Conservation (phyloP, 2,888 invertebrate genomes). For the Axea sp. region DNA sequence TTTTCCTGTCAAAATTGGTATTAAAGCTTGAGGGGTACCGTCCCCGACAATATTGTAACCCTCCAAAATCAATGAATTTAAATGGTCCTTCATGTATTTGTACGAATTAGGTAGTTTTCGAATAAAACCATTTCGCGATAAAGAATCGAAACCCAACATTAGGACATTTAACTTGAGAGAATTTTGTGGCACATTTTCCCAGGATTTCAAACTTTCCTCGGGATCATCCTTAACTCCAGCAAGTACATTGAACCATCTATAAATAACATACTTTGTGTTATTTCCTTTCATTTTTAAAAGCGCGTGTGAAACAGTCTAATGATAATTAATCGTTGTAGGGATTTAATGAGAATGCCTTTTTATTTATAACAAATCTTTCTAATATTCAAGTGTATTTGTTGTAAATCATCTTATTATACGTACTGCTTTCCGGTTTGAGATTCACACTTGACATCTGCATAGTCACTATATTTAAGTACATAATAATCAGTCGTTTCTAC, state of each 20-base stretch:
- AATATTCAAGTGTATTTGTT: no score
- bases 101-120: constrained; percentile 87
- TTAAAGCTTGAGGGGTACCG: constrained; percentile 92
- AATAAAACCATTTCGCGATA: constrained; percentile 90
- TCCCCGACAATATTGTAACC: constrained; percentile 93
- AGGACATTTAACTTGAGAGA: constrained; percentile 84
- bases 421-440: constrained; percentile 79
- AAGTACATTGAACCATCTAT: constrained; percentile 85
- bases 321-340: no score
- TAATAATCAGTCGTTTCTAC: constrained; percentile 82
- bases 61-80: constrained; percentile 84
- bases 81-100: constrained; percentile 83
- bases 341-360: no score
- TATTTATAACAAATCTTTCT: no score
- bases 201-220: constrained; percentile 79
- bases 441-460: constrained; percentile 85
- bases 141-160: constrained; percentile 93
- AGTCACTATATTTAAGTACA: constrained; percentile 84
- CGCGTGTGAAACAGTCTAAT: no score
- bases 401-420: no score
- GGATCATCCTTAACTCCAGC: constrained; percentile 82
- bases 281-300: no score
- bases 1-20: constrained; percentile 92
- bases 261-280: constrained; percentile 15
- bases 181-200: constrained; percentile 80